A percentile compares a stretch with the other conserved stretches of the same genome.
phyloP scores from a whole-genome alignment of 2,888 invertebrate species.

The Lasiommata megera region DNA sequence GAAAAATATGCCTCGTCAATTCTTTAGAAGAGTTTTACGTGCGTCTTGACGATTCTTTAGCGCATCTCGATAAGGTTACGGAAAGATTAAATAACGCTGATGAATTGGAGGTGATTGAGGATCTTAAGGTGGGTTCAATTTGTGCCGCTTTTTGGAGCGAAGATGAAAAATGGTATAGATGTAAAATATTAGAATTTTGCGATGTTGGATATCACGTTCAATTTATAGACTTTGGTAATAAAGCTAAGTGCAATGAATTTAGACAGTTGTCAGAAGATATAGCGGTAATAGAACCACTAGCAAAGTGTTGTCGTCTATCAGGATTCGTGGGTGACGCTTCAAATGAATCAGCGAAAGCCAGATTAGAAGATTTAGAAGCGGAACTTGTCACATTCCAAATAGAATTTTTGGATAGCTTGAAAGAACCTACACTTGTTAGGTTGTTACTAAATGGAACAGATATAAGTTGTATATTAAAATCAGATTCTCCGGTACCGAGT shows the following conservation, averaged over 20 bases:
- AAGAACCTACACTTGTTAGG: slow-evolving; percentile 81
- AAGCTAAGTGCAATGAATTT: slow-evolving; percentile 82
- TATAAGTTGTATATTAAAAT: slow-evolving; percentile 40
- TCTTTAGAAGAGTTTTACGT: slow-evolving; percentile 88
- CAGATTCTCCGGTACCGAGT: slow-evolving; percentile 17
- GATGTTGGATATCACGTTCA: slow-evolving; percentile 80
- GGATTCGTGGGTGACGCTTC: slow-evolving; percentile 71
- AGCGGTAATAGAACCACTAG: slow-evolving; percentile 78
- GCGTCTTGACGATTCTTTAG: slow-evolving; percentile 81
- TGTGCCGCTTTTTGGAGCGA: slow-evolving; percentile 85
- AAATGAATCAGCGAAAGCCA: slow-evolving; percentile 59
- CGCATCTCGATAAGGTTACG: slow-evolving; percentile 82
- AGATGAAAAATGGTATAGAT: slow-evolving; percentile 86
- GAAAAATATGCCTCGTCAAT: slow-evolving; percentile 85
- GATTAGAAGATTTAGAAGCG: slow-evolving; percentile 57
- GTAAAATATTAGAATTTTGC: slow-evolving; percentile 81
- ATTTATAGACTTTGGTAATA: slow-evolving; percentile 87
- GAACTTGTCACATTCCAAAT: slow-evolving; percentile 76
- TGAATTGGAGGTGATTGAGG: slow-evolving; percentile 72
- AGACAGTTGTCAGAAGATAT: slow-evolving; percentile 83
- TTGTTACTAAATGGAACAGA: slow-evolving; percentile 79
- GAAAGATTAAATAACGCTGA: slow-evolving; percentile 77
- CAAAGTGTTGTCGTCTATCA: slow-evolving; percentile 83
- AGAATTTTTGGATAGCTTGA: slow-evolving; percentile 81
- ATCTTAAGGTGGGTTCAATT: slow-evolving; percentile 81